Percentiles rank a stretch among this genome's conserved stretches.
Conservation (phyloP, 2,113 vertebrate species). For the Hippocampus abdominalis region DNA sequence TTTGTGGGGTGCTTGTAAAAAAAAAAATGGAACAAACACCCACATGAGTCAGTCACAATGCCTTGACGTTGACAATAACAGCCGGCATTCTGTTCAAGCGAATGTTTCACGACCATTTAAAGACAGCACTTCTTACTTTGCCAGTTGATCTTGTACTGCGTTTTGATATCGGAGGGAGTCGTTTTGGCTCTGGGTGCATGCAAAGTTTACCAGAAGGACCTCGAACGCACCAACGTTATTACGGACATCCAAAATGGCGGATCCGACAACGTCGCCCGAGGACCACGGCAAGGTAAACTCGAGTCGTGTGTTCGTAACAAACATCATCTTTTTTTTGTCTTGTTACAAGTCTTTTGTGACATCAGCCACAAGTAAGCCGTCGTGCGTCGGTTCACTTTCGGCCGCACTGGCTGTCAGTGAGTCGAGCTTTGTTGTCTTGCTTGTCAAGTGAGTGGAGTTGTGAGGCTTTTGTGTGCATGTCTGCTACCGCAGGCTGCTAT, state of each 20-base stretch:
- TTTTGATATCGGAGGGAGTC: background rate
- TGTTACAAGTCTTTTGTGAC: background rate
- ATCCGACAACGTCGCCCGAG: conserved; percentile 67
- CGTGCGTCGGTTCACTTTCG: background rate
- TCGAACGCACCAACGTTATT: conserved; percentile 12
- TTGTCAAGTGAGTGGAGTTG: conserved; percentile 16
- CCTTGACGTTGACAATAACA: background rate
- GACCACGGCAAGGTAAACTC: conserved; percentile 71
- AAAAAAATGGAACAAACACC: background rate
- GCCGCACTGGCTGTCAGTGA: background rate
- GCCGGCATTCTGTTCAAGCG: too few relatives aligned
- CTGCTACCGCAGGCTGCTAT: background rate
- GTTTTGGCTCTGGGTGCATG: background rate
- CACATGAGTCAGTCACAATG: background rate
- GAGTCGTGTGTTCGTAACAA: background rate
- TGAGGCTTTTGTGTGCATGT: background rate
- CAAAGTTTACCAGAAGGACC: conserved; percentile 5
- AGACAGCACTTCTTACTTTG: background rate
- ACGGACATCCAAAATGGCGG: conserved; percentile 69
- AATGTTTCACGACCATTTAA: background rate
- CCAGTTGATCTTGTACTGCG: background rate
- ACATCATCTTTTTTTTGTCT: background rate
- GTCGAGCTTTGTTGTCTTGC: conserved; percentile 46
- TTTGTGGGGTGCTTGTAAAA: background rate
- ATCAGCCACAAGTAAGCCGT: background rate